Base-by-base conservation (phyloP, 2,797 vertebrate species). In the Microchirus variegatus region DNA sequence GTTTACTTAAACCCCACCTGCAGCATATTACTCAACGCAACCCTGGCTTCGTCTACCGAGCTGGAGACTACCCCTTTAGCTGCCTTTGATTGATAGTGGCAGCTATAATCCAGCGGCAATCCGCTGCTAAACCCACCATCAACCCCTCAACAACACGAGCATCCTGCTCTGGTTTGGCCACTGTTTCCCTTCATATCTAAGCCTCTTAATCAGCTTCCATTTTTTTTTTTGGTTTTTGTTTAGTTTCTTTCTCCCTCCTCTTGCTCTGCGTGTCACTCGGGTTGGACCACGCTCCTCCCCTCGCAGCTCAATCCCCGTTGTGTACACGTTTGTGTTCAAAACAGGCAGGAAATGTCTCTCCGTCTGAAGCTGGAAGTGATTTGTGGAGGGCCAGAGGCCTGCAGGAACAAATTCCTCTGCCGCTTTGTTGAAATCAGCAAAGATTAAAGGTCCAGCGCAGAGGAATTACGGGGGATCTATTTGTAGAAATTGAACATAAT, bases 81-180 rank as follows among this genome's bases (percentile, higher is more conserved):
- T 45, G 14, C 9, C 38, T 63, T 36, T 81, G 81, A 81, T 73
- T 76, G 78, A 83, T 52, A 73, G 65, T 44, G 79, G 84, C 80
- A 83, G 64, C 67, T 81, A 59, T 82, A 88, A 88, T 86, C 82
- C 50, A 1, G 61, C 38, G 59, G 61, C 76, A 55, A 68, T 78
- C 75, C 17, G 31, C 53, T 36, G 53, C 46, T 63, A 68, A 70
- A 42, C 52, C 66, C 63, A 41, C 56, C 54, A 70, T 62, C 77
- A 65, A 48, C 46, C 42, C 53, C 53, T 51, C 53, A 40, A 62
- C 80, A 68, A 44, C 59, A 60, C 54, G 53, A 26, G 42, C 43
- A 2, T 54, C 43, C 16, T 52, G 10, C 63, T 49, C 0, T 0
- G 57, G 53, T 75, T 72, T 63, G 19, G 10, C 22, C 22, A 3